These are phyloP conservation scores for Capra hircus DNA, from an alignment of 2,113 vertebrate genomes.

Conservation along the genomic window DNA sequence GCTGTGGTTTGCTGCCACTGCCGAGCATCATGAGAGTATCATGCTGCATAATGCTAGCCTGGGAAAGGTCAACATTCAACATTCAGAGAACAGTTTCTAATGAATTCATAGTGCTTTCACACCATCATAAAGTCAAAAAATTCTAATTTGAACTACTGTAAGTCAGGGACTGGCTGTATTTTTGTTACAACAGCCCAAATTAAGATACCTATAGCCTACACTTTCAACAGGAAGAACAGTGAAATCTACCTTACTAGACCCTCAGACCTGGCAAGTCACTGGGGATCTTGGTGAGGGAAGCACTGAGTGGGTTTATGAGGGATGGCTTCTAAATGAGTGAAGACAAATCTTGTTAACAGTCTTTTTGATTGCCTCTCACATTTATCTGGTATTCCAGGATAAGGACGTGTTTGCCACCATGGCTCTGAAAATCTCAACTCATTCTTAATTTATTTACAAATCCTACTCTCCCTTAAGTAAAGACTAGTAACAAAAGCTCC, in stretches of 20 bases:
- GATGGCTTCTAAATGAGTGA: not conserved
- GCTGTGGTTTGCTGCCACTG: not conserved
- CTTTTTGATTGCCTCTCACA: not conserved
- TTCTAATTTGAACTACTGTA: not conserved
- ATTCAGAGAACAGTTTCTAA: not conserved
- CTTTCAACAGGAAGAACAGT: not conserved
- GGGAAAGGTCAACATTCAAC: not conserved
- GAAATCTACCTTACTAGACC: not conserved
- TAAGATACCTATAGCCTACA: not conserved
- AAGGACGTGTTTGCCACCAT: not conserved
- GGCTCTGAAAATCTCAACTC: not conserved
- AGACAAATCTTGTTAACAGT: not conserved
- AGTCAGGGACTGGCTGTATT: not conserved
- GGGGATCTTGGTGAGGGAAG: conserved; percentile 5
- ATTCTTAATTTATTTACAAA: not conserved
- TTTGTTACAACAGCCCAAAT: not conserved
- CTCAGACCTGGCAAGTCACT: not conserved
- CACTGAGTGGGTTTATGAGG: not conserved
- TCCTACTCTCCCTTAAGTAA: not conserved
- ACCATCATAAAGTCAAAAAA: not conserved
- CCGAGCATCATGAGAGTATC: not conserved
- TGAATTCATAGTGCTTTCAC: not conserved
- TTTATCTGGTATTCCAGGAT: not conserved
- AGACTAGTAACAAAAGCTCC: not conserved
- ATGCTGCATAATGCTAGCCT: not conserved